Base-by-base conservation (phyloP, 2,888 invertebrate species). In the Caenorhabditis becei region DNA sequence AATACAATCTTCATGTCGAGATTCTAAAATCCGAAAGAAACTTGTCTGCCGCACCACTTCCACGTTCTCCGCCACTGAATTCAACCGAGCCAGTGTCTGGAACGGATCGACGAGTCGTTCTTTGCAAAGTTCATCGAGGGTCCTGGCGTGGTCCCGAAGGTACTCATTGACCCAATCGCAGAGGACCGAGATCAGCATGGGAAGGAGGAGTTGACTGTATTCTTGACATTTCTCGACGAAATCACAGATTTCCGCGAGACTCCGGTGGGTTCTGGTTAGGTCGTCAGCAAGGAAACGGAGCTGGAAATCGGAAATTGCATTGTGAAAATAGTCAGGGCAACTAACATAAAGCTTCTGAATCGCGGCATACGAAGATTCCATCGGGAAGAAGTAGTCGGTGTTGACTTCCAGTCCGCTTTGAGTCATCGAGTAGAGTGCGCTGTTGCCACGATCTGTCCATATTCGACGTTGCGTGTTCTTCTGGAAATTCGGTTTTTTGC, bases 271-370 rank as follows among this genome's bases (percentile, higher is more conserved):
- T 49, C 70, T 23, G 3, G 75, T 59, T 5, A 80, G 62, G 28
- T 47, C 70, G 47, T 80, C 80, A 16, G 65, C 74, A 1, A 80
- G 47, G 1, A 65, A 65, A 4, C 80, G 69, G 1, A 80, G 54
- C 80, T 80, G 59, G 41, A 80, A 58, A n/a, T n/a, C n/a, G n/a
- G n/a, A n/a, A n/a, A n/a, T n/a, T n/a, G n/a, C n/a, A n/a, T n/a
- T n/a, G n/a, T n/a, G 14, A 28, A 18, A 23, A 20, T 5, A 10
- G 26, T 35, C 2, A 47, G 1, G 8, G 16, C 47, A n/a, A 41
- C 54, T 47, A 35, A 77, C 80, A 77, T 71, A 80, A 23, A 71
- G 77, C 32, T 61, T 71, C 26, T 80, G 77, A 44, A 77, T 77
- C 16, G 32, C 24, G 2, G 77, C 65, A 51, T 26, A 72, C 2